Base-by-base conservation (phyloP, 2,797 vertebrate genomes). In the Babyrousa celebensis region DNA sequence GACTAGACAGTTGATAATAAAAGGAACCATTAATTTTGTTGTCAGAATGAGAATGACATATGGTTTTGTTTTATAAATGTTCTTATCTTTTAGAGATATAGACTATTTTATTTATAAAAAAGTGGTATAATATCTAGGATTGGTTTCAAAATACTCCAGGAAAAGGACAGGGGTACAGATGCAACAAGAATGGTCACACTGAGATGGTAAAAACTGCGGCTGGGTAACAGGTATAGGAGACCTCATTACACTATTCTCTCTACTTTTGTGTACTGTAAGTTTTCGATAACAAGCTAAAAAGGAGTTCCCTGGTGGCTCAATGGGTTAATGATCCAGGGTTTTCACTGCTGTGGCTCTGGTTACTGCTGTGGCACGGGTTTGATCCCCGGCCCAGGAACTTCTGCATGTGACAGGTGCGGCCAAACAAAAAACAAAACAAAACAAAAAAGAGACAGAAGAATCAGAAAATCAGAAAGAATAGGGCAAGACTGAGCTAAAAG, bases 1-100 rank as follows among this genome's bases (percentile, higher is more conserved):
- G 82, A 83, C 12, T 83, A 21, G 56, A 32, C 72, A 87, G 43
- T 54, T 90, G n/a, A 62, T 74, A 83, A 84, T 68, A 91, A 85
- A 58, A 90, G 7, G 7, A 87, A 63, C 60, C 14, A 12, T 84
- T 75, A n/a, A 70, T 85, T 84, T 86, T 29, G 62, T 77, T 80
- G 40, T 62, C 83, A 65, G 32, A 86, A 68, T 75, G 54, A 83
- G 62, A 71, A 79, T 70, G 48, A 25, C n/a, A 20, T 75, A 70
- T 7, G 32, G 36, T 71, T 95, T 84, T 85, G 20, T 54, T 72
- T 91, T 27, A 62, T 62, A 89, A 75, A 91, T 85, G 17, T 68
- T 11, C 10, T 96, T 85, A 58, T 10, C 58, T 91, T 95, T 92
- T 65, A 79, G 68, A 85, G 63, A 84, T 79, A 90, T 67, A 71